phyloP scores from a whole-genome alignment of 2,797 vertebrate genomes.

The Euphonia xanthogaster region DNA sequence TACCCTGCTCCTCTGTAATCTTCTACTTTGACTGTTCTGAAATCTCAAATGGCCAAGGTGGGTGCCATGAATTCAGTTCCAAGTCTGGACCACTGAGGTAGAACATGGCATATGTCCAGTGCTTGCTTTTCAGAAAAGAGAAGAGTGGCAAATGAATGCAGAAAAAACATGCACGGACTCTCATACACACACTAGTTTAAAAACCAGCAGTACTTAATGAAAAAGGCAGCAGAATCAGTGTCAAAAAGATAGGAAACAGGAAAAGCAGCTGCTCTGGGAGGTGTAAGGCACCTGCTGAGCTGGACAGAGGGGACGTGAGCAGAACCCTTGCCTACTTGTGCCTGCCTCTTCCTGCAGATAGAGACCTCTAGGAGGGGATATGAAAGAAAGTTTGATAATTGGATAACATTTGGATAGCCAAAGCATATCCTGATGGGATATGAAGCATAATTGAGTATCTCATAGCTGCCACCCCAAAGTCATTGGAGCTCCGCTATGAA shows the following conservation, averaged over 20 bases:
- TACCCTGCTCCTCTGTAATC: not conserved
- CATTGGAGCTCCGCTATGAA: not conserved
- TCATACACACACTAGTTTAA: not conserved
- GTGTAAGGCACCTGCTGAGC: not conserved
- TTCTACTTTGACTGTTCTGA: not conserved
- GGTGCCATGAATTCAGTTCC: not conserved
- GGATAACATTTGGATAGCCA: not conserved
- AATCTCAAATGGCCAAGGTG: not conserved
- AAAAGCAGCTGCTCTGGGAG: not conserved
- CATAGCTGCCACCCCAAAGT: not conserved
- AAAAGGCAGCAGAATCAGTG: not conserved
- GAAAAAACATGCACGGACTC: not conserved
- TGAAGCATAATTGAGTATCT: not conserved
- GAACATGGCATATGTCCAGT: not conserved
- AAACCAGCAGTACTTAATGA: not conserved
- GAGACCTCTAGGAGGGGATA: not conserved
- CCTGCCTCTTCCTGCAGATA: not conserved
- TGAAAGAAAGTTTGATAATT: not conserved
- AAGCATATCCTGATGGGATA: not conserved
- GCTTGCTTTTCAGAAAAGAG: not conserved
- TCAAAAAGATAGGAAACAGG: not conserved
- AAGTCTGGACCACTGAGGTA: not conserved
- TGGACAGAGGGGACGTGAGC: not conserved
- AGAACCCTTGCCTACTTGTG: not conserved
- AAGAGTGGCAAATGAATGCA: not conserved